Evolutionary conservation across 2,113 vertebrate genomes (phyloP), one percentile per base, ranked within the genome.

Genomic region (Corynorhinus townsendii): DNA sequence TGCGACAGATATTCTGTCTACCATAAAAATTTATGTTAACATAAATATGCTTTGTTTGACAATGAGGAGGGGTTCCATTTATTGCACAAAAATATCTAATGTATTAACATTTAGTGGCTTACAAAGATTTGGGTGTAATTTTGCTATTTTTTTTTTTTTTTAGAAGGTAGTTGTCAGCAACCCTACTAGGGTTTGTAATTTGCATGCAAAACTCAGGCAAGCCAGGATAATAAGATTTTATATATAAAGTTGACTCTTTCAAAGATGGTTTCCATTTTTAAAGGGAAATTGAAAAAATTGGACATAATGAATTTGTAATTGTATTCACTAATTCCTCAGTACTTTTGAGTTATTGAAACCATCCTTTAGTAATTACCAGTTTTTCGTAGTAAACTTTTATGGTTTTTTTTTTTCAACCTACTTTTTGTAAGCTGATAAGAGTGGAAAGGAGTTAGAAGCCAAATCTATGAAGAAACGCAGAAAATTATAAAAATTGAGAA

Each of bases 271-370:
- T 89, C 33, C 15, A 72, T 35, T 93, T 93, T 95, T 92, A 86
- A 91, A 76, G 22, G n/a, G 15, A 93, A 94, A 87, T 72, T 87
- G 24, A 62, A 93, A 92, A 96, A 69, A 84, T 17, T 59, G 43
- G 72, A 28, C 9, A 2, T 77, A 49, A n/a, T 77, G n/a, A 81
- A 90, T 86, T 71, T 80, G 30, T 96, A 94, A 85, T 86, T 94
- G 26, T 80, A 52, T 17, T 77, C n/a, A 40, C 1, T 93, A n/a
- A 80, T 83, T 88, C 69, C 49, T 91, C 28, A 77, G 43, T 93
- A 84, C 26, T 90, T 94, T 92, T 72, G 68, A 77, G 62, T 80
- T 89, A 73, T 11, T 95, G 33, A 77, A 88, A 66, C 69, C 79
- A 45, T 69, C 73, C 15, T 93, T 94, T 81, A 91, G 64, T 91